Evolutionary conservation across 2,797 vertebrate species (phyloP), one percentile per base, ranked within the genome.

Genomic region (Argya squamiceps): DNA sequence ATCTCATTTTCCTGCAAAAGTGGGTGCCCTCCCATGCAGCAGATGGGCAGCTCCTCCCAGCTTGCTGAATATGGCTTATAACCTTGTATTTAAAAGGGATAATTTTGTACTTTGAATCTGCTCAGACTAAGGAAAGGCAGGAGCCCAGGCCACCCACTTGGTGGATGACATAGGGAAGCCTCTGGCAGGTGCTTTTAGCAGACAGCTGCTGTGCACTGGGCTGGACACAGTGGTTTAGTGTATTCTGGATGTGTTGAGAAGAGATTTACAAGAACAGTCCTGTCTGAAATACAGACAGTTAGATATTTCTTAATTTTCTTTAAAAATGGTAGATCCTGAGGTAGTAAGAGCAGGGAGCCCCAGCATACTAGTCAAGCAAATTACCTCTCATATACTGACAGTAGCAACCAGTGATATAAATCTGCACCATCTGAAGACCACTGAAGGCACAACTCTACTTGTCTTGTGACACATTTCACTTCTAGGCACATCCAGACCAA

Each of bases 41-140:
- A 56, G 63, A 65, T 22, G 27, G 18, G 13, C 44, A 89, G 39
- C 47, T 79, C 34, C 47, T 95, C 52, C 44, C 63, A 63, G 24
- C 52, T 74, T 64, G 49, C 79, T 4, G 5, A 71, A 49, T 36
- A 60, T 60, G 49, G 44, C 60, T 93, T 87, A 89, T 77, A 95
- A 80, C 64, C 41, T 89, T 84, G 32, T 52, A 80, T 83, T 93
- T 88, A 93, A 89, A 89, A 82, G 56, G 27, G 75, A 70, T 95
- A 92, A 89, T 88, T 93, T 88, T 67, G 44, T 79, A 41, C 18
- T 59, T 76, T 10, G 29, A 67, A 59, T 73, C 75, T 74, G 9
- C 52, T 89, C 56, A 77, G 52, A 22, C 67, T 36, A 46, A 80
- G 49, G 56, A 76, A 55, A 84, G 56, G 29, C 63, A 91, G 63